A percentile compares a stretch with the other conserved stretches of the same genome.
Conservation (phyloP, 2,888 invertebrate species). For the Amorpha juglandis region DNA sequence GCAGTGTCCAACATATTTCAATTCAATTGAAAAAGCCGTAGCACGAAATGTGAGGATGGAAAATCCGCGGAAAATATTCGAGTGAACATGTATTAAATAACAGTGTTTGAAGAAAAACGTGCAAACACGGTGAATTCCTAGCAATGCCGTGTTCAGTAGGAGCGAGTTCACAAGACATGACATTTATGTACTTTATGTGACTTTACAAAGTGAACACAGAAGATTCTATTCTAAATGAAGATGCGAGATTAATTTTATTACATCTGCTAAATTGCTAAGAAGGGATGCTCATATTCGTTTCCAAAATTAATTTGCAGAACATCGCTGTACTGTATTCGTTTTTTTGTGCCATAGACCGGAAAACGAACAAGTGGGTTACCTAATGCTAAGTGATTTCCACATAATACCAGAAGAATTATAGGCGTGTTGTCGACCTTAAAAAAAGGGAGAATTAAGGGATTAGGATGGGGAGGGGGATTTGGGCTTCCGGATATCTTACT, state of each 20-base stretch:
- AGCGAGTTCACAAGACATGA: not conserved
- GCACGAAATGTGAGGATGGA: not conserved
- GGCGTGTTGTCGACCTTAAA: too few species aligned
- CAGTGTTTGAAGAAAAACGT: not conserved
- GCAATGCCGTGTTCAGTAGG: not conserved
- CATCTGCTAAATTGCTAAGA: not conserved
- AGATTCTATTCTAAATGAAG: not conserved
- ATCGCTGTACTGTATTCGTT: too few species aligned
- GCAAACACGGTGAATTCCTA: not conserved
- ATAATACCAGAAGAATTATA: too few species aligned
- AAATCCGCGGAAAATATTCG: constrained; percentile 6
- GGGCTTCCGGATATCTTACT: too few species aligned
- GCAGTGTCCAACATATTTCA: not conserved
- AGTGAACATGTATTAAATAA: not conserved
- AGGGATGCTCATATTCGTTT: not conserved
- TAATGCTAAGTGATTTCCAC: too few species aligned
- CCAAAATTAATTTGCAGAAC: too few species aligned
- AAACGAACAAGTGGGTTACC: too few species aligned
- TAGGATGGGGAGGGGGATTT: too few species aligned
- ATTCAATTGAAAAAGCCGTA: not conserved
- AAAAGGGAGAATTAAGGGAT: too few species aligned
- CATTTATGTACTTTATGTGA: too few species aligned
- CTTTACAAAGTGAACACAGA: too few species aligned
- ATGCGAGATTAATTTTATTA: not conserved
- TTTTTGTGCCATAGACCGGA: too few species aligned